phyloP scores from a whole-genome alignment of 2,113 vertebrate species.

The Myotis yumanensis region DNA sequence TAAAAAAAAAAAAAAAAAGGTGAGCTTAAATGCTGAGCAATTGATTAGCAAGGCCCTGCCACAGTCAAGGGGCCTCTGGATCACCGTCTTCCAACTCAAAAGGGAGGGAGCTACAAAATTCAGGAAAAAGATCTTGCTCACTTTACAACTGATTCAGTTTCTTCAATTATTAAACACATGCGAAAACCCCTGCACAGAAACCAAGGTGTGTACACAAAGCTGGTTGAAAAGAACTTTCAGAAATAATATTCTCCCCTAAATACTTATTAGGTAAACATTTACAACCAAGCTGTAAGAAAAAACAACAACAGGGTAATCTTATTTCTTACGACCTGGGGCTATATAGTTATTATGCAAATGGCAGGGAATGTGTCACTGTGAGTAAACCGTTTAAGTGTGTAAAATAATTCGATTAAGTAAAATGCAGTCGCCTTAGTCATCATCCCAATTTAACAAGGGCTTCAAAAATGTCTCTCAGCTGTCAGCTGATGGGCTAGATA shows the following conservation, averaged over 20 bases:
- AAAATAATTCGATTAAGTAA: constrained; percentile 71
- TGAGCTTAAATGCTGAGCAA: not conserved
- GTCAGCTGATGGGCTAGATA: not conserved
- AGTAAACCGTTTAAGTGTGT: constrained; percentile 52
- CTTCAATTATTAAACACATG: not conserved
- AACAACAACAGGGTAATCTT: not conserved
- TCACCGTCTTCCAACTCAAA: not conserved
- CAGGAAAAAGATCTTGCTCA: not conserved
- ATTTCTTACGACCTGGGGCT: constrained; percentile 57
- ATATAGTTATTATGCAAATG: constrained; percentile 58
- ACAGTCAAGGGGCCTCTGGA: not conserved
- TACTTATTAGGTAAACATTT: constrained; percentile 45
- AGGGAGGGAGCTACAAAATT: not conserved
- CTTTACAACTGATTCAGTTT: not conserved
- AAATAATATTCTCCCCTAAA: constrained; percentile 64
- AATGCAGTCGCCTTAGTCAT: constrained; percentile 61
- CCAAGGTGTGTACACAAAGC: not conserved
- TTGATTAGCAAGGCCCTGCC: not conserved
- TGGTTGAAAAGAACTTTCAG: constrained; percentile 73
- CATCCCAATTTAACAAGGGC: constrained; percentile 52
- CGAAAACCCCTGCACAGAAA: not conserved
- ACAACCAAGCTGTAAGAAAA: not conserved
- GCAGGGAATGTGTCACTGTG: constrained; percentile 58
- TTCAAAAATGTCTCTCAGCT: constrained; percentile 47
- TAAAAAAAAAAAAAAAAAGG: not conserved